Conservation (phyloP, 2,888 invertebrate genomes). For the Dichetophora obliterata region DNA sequence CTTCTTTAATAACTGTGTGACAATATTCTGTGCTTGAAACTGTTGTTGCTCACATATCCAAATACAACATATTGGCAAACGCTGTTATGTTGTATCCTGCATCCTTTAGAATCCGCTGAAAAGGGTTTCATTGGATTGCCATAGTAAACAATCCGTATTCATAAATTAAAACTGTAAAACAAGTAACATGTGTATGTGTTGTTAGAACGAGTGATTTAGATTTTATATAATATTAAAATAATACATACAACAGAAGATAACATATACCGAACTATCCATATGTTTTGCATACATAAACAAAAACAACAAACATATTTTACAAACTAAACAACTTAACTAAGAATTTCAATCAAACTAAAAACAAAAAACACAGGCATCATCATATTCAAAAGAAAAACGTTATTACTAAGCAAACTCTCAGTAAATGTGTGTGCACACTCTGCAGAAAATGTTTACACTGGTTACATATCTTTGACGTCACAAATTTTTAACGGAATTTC, state of each 20-base stretch:
- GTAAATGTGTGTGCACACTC: no score
- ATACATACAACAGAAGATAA: conserved; percentile 5
- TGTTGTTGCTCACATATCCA: conserved; percentile 9
- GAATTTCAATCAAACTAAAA: no score
- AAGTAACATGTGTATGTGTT: conserved; percentile 34
- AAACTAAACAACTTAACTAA: no score
- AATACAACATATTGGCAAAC: conserved; percentile 13
- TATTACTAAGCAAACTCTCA: no score
- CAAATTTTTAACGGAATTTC: no score
- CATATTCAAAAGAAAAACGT: no score
- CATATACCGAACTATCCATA: not conserved
- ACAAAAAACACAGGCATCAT: no score
- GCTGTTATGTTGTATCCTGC: conserved; percentile 19
- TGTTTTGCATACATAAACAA: no score
- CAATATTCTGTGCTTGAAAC: conserved; percentile 7
- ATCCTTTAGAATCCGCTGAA: conserved; percentile 19
- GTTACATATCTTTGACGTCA: no score
- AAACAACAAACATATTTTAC: no score
- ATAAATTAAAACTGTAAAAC: conserved; percentile 40
- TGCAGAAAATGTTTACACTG: no score
- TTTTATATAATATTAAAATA: conserved; percentile 14
- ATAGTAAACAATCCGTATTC: conserved; percentile 16
- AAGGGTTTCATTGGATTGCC: conserved; percentile 24
- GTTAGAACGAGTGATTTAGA: conserved; percentile 22
- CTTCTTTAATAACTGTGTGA: not conserved